Evolutionary conservation across 1,140 invertebrate species (phyloP).

Genomic region (Drosophila arizonae): DNA sequence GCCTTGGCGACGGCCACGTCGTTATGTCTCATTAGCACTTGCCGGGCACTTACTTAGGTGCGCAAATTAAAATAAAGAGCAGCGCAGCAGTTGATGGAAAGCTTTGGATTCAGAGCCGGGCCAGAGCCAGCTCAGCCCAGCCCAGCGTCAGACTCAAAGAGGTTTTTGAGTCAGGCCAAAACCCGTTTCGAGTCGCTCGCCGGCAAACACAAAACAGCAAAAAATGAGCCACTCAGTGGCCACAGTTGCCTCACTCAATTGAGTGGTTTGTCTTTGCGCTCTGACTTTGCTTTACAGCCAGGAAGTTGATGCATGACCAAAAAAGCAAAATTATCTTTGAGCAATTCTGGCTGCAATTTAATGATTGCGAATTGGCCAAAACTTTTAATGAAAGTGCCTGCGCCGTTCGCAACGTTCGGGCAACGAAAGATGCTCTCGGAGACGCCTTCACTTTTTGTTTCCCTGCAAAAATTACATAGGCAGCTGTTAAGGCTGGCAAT

Average conservation of each 20-base stretch:
- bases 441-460: constrained; percentile 68
- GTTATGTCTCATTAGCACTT: constrained; percentile 78
- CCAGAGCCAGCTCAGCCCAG: not conserved
- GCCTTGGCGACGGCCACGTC: constrained; percentile 68
- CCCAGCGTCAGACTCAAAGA: constrained; percentile 2
- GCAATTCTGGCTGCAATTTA: constrained; percentile 37
- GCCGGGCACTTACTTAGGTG: constrained; percentile 59
- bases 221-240: constrained; percentile 10
- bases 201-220: constrained; percentile 6
- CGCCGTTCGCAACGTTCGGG: constrained; percentile 26
- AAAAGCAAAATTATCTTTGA: constrained; percentile 21
- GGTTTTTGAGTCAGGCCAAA: constrained; percentile 24
- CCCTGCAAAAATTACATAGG: constrained; percentile 58
- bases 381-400: constrained; percentile 70
- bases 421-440: constrained; percentile 30
- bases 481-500: constrained; percentile 62
- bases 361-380: constrained; percentile 42
- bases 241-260: not conserved
- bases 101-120: constrained; percentile 15
- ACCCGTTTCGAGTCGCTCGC: constrained; percentile 45
- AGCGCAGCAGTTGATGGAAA: constrained; percentile 44
- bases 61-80: constrained; percentile 74
- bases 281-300: constrained; percentile 26
- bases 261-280: constrained; percentile 48
- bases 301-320: constrained; percentile 40